Evolutionary conservation across 2,797 vertebrate genomes (phyloP).

Genomic region (Clamator glandarius): DNA sequence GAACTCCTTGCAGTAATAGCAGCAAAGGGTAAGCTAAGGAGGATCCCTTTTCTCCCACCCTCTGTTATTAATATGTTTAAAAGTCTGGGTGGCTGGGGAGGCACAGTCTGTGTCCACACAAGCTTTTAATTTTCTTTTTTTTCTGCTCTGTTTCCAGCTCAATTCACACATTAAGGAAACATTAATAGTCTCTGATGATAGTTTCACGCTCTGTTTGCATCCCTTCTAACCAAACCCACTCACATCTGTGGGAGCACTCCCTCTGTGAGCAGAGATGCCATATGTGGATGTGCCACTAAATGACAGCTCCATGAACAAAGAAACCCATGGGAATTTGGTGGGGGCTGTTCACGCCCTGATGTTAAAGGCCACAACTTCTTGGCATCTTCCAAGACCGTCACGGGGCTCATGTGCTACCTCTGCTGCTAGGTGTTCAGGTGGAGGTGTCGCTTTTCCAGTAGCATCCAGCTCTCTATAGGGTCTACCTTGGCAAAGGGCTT

Average conservation of each 20-base stretch:
- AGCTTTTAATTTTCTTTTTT: slow-evolving; percentile 8
- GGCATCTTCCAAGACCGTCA: rapidly evolving
- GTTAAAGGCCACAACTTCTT: not conserved
- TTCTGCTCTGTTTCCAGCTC: slow-evolving; percentile 28
- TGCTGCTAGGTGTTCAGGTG: not conserved
- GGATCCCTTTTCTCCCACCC: not conserved
- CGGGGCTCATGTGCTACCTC: not conserved
- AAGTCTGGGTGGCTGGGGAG: not conserved
- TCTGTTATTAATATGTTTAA: not conserved
- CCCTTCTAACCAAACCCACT: not conserved
- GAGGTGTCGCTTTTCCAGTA: not conserved
- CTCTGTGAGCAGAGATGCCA: not conserved
- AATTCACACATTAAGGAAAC: slow-evolving; percentile 24
- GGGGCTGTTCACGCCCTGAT: not conserved
- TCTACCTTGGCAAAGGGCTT: not conserved
- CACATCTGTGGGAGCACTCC: not conserved
- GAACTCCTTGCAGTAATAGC: not conserved
- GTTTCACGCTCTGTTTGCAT: slow-evolving; percentile 58
- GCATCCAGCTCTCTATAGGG: not conserved
- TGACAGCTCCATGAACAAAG: not conserved
- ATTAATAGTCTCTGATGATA: slow-evolving; percentile 46
- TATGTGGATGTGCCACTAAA: not conserved
- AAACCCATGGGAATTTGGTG: not conserved
- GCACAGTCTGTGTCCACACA: not conserved
- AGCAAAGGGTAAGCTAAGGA: not conserved